A percentile compares a stretch with the other conserved stretches of the same genome.
Conservation (phyloP, 2,888 invertebrate genomes). For the Aplocera efformata region DNA sequence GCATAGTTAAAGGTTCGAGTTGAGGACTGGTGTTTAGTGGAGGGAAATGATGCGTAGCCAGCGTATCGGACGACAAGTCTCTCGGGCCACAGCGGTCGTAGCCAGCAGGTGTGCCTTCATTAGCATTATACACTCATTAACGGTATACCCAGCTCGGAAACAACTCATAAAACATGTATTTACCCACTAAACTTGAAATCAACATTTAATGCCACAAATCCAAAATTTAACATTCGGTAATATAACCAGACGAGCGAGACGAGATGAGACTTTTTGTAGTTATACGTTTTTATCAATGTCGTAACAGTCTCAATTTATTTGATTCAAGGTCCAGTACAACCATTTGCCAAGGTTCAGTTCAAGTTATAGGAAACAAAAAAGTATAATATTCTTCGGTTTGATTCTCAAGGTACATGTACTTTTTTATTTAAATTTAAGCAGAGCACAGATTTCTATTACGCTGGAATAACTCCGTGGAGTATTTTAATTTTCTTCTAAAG, state of each 20-base stretch:
- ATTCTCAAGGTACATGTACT: constrained; percentile 36
- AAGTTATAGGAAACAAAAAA: constrained; percentile 46
- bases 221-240: constrained; percentile 17
- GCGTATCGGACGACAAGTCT: constrained; percentile 22
- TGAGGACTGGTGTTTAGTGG: constrained; percentile 16
- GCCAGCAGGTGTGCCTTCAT: constrained; percentile 59
- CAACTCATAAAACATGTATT: constrained; percentile 48
- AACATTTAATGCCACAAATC: constrained; percentile 28
- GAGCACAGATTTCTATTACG: constrained; percentile 28
- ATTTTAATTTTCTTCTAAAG: constrained; percentile 32
- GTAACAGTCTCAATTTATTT: constrained; percentile 44
- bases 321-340: constrained; percentile 55
- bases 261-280: constrained; percentile 25
- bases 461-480: constrained; percentile 20
- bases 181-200: constrained; percentile 43
- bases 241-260: constrained; percentile 26
- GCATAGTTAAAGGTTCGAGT: constrained; percentile 2
- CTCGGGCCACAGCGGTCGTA: constrained; percentile 14
- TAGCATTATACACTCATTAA: constrained; percentile 69
- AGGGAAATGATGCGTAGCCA: constrained; percentile 30
- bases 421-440: constrained; percentile 23
- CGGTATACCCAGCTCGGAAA: constrained; percentile 50
- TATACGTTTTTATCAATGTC: constrained; percentile 48
- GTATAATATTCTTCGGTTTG: constrained; percentile 36
- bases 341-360: constrained; percentile 55